Conservation (phyloP, 64 coral and sea anemone genomes). For the Acropora yongei region DNA sequence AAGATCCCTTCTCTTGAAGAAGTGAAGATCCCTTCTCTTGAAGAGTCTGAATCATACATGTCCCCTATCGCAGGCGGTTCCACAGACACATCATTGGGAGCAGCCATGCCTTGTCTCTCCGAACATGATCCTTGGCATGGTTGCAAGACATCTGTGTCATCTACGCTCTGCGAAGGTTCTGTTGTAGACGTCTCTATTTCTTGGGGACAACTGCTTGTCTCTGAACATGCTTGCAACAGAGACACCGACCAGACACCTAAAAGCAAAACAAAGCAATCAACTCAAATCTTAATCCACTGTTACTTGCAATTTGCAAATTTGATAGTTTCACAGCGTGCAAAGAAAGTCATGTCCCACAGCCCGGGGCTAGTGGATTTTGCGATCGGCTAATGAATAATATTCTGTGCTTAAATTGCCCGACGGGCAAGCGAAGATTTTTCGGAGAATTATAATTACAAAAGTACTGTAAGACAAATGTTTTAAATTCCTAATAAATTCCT, state of each 20-base stretch:
- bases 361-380: too few species aligned
- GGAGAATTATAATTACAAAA: too few species aligned
- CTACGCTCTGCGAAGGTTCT: not conserved
- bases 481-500: too few species aligned
- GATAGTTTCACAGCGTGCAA: too few species aligned
- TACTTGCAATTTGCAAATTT: too few species aligned
- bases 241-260: slow-evolving; percentile 42
- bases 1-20: not conserved
- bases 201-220: not conserved
- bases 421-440: too few species aligned
- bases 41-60: not conserved
- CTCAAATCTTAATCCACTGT: not conserved
- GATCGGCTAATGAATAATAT: too few species aligned
- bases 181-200: not conserved
- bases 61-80: not conserved
- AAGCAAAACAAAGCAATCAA: not conserved
- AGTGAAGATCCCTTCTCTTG: not conserved
- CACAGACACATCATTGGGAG: not conserved
- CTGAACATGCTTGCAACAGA: not conserved
- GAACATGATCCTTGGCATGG: not conserved
- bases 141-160: not conserved
- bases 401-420: too few species aligned
- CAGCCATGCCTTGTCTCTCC: not conserved
- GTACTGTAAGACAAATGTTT: too few species aligned
- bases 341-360: too few species aligned